Conservation (phyloP, 2,113 vertebrate genomes). For the Maylandia zebra region DNA sequence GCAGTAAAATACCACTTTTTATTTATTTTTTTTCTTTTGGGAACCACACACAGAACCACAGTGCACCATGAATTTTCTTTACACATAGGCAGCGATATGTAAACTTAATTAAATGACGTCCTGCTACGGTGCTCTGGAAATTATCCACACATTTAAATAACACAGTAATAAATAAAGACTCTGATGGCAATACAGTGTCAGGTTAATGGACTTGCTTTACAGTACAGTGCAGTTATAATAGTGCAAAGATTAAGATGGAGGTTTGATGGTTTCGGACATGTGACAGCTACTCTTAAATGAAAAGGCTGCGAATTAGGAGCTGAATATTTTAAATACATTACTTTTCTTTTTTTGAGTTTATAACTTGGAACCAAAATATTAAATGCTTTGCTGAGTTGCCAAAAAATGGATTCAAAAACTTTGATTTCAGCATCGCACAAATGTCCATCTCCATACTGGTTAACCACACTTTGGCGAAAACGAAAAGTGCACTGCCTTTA, state of each 20-base stretch:
- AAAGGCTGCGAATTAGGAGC: background rate
- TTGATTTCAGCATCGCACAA: constrained; percentile 6
- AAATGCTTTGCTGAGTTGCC: constrained; percentile 11
- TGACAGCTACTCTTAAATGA: constrained; percentile 6
- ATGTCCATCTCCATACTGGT: constrained; percentile 5
- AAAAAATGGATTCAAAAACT: background rate
- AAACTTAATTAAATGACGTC: constrained; percentile 21
- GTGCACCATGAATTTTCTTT: constrained; percentile 6
- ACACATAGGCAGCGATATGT: constrained; percentile 37
- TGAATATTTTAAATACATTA: background rate
- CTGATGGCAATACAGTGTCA: background rate
- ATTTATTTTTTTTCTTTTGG: constrained; percentile 16
- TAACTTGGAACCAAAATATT: background rate
- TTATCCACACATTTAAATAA: constrained; percentile 31
- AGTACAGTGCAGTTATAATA: constrained; percentile 22
- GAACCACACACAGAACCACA: constrained; percentile 30
- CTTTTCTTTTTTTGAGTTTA: background rate
- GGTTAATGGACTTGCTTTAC: background rate
- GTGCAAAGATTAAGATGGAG: constrained; percentile 27
- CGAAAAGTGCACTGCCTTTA: background rate
- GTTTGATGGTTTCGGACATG: background rate
- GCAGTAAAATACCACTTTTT: constrained; percentile 38
- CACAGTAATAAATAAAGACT: constrained; percentile 40
- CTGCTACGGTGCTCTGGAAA: background rate
- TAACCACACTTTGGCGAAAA: background rate